Percentiles rank a stretch among this genome's conserved stretches.
Evolutionary conservation across 2,888 invertebrate genomes (phyloP).

Genomic region (Pristionchus japonicus): DNA sequence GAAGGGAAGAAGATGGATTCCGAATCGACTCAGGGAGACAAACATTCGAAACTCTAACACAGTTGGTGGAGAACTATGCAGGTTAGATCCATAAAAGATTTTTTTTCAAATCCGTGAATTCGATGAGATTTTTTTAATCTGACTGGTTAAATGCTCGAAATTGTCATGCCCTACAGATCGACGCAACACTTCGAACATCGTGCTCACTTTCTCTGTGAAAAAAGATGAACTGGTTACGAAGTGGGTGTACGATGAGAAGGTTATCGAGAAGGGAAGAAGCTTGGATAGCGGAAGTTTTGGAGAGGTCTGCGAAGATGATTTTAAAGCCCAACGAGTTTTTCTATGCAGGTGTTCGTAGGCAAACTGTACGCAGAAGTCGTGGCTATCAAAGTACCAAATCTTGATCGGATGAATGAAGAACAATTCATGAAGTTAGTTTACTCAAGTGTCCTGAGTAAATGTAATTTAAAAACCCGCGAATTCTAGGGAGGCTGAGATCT

Average conservation of each 20-base stretch:
- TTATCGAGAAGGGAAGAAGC: neutral
- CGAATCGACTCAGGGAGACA: neutral
- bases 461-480: neutral
- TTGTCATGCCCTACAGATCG: neutral
- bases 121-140: too few species aligned
- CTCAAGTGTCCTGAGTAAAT: neutral
- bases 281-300: neutral
- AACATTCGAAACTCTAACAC: neutral
- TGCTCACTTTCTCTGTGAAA: neutral
- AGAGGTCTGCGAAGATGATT: too few species aligned
- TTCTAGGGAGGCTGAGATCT: neutral
- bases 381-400: neutral
- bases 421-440: neutral
- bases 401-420: neutral
- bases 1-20: neutral
- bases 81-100: too few species aligned
- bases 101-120: too few species aligned
- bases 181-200: neutral
- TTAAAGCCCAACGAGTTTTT: too few species aligned
- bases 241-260: neutral
- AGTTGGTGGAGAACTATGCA: neutral
- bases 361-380: neutral
- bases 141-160: too few species aligned
- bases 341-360: neutral
- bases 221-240: neutral